Evolutionary conservation across 2,113 vertebrate species (phyloP), one percentile per base, ranked within the genome.

Genomic region (Lampris megalopsis): DNA sequence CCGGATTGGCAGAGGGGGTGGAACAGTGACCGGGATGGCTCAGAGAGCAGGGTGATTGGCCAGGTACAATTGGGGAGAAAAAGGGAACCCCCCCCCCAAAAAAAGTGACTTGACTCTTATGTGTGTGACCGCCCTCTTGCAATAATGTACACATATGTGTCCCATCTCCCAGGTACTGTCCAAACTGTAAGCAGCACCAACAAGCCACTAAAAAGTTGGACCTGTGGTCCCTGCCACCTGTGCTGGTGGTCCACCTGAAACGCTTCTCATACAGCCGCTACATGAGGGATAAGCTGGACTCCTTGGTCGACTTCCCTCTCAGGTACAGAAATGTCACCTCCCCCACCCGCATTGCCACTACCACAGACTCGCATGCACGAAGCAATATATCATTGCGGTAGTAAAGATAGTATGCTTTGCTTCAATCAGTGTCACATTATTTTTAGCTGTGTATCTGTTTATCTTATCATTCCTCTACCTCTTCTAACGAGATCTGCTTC

Each of bases 241-340:
- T 99, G 47, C 92, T 99, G 73, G 98, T 99, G 71, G 97, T 99
- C 67, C 98, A 99, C 83, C 94, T 99, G 36, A 99, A 99, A 73
- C 96, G 98, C 64, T 99, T 99, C 93, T 99, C 98, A 68, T 99
- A 99, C 75, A 99, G 97, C 85, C 95, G 97, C 82, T 99, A 99
- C n/a, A 98, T 98, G 97, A 96, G 98, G 85, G 98, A 99, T 90
- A 99, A 99, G 78, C 89, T 99, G 90, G 98, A 99, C 92, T 98
- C 97, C 0, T 93, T 99, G 78, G 98, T 99, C 79, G 98, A 97
- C 81, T 99, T 99, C 81, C 98, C 98, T 4, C 88, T 92, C 62
- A 85, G 81, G 91, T 92, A 71, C 11, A 43, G 24, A 24, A 24
- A 24, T 24, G 24, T 24, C 24, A 24, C 24, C 35, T 58, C 6